Conservation (phyloP, 1,140 invertebrate genomes). For the Drosophila baimaii region DNA sequence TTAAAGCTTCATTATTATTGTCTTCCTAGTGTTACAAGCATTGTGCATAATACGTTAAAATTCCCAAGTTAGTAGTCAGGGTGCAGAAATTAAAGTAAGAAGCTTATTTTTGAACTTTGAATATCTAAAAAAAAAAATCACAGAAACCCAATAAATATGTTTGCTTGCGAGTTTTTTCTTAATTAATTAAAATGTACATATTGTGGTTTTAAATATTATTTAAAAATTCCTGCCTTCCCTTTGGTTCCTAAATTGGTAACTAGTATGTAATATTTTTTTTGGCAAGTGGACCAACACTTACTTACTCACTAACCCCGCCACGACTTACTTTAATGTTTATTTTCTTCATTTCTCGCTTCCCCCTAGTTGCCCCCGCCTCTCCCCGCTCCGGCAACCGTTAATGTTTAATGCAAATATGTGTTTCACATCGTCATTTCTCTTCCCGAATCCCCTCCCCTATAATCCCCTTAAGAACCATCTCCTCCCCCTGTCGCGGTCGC, state of each 20-base stretch:
- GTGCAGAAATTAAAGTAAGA: too few species aligned
- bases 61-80: background rate
- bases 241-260: too few species aligned
- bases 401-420: slow-evolving; percentile 79
- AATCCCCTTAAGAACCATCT: slow-evolving; percentile 4
- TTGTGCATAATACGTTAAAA: too few species aligned
- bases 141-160: too few species aligned
- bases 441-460: slow-evolving; percentile 3
- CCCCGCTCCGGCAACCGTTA: slow-evolving; percentile 52
- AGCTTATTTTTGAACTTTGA: too few species aligned
- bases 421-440: slow-evolving; percentile 52
- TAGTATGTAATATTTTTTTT: too few species aligned
- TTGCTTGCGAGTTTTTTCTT: too few species aligned
- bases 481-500: background rate
- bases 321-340: slow-evolving; percentile 70
- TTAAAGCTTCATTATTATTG: too few species aligned
- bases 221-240: too few species aligned
- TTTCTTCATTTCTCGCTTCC: slow-evolving; percentile 71
- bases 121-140: too few species aligned
- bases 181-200: background rate
- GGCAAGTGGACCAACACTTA: slow-evolving; percentile 7
- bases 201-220: background rate
- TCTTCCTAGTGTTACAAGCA: too few species aligned
- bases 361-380: slow-evolving; percentile 28
- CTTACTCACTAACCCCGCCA: slow-evolving; percentile 16